A percentile compares a stretch with the other conserved stretches of the same genome.
Evolutionary conservation across 2,888 invertebrate genomes (phyloP).

Genomic region (Euzetes globulus): DNA sequence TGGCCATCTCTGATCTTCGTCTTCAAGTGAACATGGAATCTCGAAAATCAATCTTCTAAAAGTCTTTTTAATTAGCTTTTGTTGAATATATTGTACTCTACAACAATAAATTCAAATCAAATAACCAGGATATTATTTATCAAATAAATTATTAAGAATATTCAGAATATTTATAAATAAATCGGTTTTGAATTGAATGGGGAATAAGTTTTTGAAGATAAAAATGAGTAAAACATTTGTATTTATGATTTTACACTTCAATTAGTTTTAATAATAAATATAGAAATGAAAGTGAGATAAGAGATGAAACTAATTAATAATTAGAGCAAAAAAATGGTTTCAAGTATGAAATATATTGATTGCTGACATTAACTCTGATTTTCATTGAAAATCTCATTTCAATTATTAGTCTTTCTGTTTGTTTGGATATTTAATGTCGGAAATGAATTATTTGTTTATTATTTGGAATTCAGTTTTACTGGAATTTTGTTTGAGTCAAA

Average conservation of each 20-base stretch:
- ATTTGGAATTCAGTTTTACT: neutral
- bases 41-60: too few relatives aligned
- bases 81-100: too few relatives aligned
- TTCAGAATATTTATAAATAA: too few relatives aligned
- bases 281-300: conserved; percentile 4
- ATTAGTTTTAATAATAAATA: neutral
- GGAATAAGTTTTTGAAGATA: too few relatives aligned
- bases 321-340: neutral
- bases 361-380: neutral
- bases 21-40: too few relatives aligned
- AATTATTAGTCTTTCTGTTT: neutral
- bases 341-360: conserved; percentile 1
- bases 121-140: too few relatives aligned
- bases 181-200: too few relatives aligned
- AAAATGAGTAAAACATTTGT: too few relatives aligned
- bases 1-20: too few relatives aligned
- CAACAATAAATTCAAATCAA: too few relatives aligned
- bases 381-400: neutral
- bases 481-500: neutral
- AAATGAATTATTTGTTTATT: neutral
- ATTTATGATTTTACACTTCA: neutral
- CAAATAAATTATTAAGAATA: too few relatives aligned
- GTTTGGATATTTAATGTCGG: neutral
- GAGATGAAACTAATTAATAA: conserved; percentile 12
- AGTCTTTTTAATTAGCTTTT: too few relatives aligned